A percentile compares a stretch with the other conserved stretches of the same genome.
These are phyloP conservation scores for Drosophila borborema DNA, from an alignment of 2,888 invertebrate species.

Conservation along the genomic window DNA sequence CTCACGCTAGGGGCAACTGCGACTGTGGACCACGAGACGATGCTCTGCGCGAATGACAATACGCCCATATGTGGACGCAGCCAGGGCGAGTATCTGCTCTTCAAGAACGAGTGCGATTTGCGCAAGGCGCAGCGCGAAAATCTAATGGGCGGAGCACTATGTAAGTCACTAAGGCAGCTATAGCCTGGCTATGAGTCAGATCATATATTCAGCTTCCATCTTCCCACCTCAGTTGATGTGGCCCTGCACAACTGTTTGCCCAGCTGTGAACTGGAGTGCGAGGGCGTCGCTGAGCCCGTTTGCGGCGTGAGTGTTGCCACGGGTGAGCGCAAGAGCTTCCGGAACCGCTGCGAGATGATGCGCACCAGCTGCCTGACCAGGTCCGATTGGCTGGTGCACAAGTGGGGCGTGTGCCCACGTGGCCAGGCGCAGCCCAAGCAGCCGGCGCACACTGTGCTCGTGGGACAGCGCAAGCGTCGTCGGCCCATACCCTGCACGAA, in stretches of 20 bases:
- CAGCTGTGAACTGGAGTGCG: slow-evolving; percentile 66
- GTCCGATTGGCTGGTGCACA: slow-evolving; percentile 58
- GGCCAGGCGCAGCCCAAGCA: slow-evolving; percentile 11
- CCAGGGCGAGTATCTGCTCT: slow-evolving; percentile 64
- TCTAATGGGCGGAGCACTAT: slow-evolving; percentile 41
- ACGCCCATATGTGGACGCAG: slow-evolving; percentile 67
- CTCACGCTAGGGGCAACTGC: neutral
- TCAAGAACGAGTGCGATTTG: slow-evolving; percentile 73
- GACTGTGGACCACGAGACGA: slow-evolving; percentile 21
- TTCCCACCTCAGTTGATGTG: slow-evolving; percentile 48
- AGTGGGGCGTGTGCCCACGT: slow-evolving; percentile 52
- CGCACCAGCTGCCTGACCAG: slow-evolving; percentile 57
- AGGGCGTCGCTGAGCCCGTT: slow-evolving; percentile 42
- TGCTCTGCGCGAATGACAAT: slow-evolving; percentile 65
- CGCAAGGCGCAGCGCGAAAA: slow-evolving; percentile 66
- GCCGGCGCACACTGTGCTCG: slow-evolving; percentile 30
- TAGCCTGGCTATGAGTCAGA: accelerated
- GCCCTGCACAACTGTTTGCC: slow-evolving; percentile 54
- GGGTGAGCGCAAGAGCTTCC: slow-evolving; percentile 56
- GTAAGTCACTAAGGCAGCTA: slow-evolving; percentile 41
- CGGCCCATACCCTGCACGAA: slow-evolving; percentile 71
- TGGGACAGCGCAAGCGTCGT: slow-evolving; percentile 36
- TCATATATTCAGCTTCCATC: accelerated
- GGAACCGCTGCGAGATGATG: slow-evolving; percentile 70
- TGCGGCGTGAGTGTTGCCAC: slow-evolving; percentile 62